Evolutionary conservation across 2,113 vertebrate species (phyloP).

Genomic region (Muntiacus reevesi): DNA sequence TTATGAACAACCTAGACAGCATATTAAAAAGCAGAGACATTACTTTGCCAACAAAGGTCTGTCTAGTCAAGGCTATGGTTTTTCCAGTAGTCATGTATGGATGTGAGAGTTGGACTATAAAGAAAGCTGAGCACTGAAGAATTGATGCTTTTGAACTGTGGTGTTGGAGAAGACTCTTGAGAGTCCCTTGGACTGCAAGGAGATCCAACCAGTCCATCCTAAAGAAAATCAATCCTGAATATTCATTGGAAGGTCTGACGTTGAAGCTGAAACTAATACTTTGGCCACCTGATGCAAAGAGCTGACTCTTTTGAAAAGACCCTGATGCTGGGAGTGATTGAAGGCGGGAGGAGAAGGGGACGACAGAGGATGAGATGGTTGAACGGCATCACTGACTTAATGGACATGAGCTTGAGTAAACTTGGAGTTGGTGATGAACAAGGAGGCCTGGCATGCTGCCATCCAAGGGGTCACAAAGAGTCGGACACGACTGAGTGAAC

Average conservation of each 20-base stretch:
- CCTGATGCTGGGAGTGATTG: not conserved
- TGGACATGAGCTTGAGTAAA: not conserved
- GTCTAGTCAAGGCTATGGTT: not conserved
- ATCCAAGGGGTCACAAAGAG: not conserved
- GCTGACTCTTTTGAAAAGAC: not conserved
- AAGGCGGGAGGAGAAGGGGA: not conserved
- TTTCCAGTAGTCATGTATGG: not conserved
- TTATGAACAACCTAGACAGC: not conserved
- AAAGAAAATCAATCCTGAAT: not conserved
- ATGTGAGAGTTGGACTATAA: not conserved
- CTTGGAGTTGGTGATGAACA: not conserved
- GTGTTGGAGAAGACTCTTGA: not conserved
- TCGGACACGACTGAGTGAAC: not conserved
- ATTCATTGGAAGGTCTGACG: not conserved
- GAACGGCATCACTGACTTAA: not conserved
- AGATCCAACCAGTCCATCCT: not conserved
- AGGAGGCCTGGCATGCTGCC: not conserved
- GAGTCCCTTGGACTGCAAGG: not conserved
- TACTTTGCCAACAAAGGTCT: not conserved
- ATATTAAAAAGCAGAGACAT: not conserved
- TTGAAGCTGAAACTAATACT: not conserved
- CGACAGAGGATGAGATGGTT: not conserved
- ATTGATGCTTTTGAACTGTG: not conserved
- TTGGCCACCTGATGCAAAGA: not conserved
- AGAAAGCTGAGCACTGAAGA: accelerated